Conservation (phyloP, 2,113 vertebrate species). For the Pseudorasbora parva region DNA sequence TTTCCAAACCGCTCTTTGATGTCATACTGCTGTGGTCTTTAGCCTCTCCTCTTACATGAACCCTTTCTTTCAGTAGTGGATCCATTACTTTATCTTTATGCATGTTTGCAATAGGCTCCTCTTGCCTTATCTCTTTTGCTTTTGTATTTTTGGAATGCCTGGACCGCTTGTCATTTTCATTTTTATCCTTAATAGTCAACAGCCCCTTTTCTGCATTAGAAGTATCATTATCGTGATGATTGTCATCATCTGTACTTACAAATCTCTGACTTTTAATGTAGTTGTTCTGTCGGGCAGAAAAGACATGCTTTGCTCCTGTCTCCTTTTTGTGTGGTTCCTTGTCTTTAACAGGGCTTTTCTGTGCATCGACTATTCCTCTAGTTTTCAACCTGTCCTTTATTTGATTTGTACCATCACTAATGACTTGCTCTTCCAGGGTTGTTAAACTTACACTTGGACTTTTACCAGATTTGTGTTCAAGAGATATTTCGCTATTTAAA, state of each 20-base stretch:
- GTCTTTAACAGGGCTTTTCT: slow-evolving; percentile 20
- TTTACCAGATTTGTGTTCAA: slow-evolving; percentile 1
- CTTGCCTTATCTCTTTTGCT: slow-evolving; percentile 54
- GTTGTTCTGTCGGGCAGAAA: slow-evolving; percentile 76
- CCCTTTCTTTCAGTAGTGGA: slow-evolving; percentile 16
- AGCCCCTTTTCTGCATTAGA: slow-evolving; percentile 41
- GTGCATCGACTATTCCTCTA: background rate
- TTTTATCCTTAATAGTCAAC: slow-evolving; percentile 47
- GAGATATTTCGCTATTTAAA: background rate
- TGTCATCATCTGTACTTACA: slow-evolving; percentile 48
- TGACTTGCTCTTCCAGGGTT: slow-evolving; percentile 57
- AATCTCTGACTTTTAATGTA: slow-evolving; percentile 77
- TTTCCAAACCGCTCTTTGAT: slow-evolving; percentile 55
- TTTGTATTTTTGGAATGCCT: background rate
- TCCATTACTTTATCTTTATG: slow-evolving; percentile 67
- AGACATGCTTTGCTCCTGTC: slow-evolving; percentile 65
- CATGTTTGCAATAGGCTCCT: slow-evolving; percentile 65
- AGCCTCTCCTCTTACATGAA: slow-evolving; percentile 4
- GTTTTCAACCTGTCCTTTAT: slow-evolving; percentile 13
- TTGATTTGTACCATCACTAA: slow-evolving; percentile 15
- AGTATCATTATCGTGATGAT: slow-evolving; percentile 34
- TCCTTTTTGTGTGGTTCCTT: slow-evolving; percentile 28
- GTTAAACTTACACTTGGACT: background rate
- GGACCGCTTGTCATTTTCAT: background rate
- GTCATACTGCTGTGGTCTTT: background rate